phyloP scores from a whole-genome alignment of 2,797 vertebrate genomes.

The Champsocephalus esox region DNA sequence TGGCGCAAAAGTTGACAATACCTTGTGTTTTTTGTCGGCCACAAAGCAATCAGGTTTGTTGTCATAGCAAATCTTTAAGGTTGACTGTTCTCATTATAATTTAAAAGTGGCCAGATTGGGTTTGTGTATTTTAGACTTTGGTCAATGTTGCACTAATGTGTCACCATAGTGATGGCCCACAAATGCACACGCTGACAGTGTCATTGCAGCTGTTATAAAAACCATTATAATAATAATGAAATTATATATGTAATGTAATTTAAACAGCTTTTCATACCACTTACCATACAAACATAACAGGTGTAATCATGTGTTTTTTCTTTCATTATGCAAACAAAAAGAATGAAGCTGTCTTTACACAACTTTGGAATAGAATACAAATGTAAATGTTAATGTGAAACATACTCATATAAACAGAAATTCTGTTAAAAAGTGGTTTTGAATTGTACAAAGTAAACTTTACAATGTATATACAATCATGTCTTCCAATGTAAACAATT shows the following conservation, averaged over 20 bases:
- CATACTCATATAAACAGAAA: background rate
- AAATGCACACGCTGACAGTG: background rate
- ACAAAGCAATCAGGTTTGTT: background rate
- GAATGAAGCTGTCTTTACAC: background rate
- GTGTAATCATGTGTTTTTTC: background rate
- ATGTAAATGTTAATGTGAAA: background rate
- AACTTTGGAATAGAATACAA: background rate
- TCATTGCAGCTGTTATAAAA: background rate
- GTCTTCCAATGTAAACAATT: constrained; percentile 15
- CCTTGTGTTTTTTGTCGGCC: constrained; percentile 16
- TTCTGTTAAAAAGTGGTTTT: background rate
- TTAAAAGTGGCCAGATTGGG: constrained; percentile 30
- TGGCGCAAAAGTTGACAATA: background rate
- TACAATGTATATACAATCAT: background rate
- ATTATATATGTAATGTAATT: background rate
- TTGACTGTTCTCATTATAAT: constrained; percentile 32
- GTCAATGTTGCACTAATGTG: constrained; percentile 34
- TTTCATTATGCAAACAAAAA: background rate
- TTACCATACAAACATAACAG: background rate
- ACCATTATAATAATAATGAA: too few relatives aligned
- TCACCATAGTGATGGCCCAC: constrained; percentile 29
- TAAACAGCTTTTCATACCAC: background rate
- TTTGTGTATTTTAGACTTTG: constrained; percentile 39
- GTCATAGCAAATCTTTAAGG: constrained; percentile 44
- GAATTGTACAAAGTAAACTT: background rate